Percentiles rank a stretch among this genome's conserved stretches.
Conservation (phyloP, 2,888 invertebrate species). For the Hyles lineata region DNA sequence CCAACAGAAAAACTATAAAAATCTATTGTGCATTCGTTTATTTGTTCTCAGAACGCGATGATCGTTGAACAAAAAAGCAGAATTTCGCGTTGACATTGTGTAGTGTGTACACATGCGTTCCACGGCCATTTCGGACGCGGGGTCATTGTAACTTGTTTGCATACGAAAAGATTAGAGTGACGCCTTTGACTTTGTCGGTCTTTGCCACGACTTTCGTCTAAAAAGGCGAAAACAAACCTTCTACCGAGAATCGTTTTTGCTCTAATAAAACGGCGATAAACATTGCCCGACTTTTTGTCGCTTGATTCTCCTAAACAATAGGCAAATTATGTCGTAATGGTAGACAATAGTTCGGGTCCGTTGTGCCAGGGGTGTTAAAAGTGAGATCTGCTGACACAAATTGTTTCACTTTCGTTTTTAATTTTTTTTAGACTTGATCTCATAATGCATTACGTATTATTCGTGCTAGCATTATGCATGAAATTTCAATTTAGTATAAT, state of each 20-base stretch:
- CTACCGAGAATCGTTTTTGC: constrained; percentile 75
- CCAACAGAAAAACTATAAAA: constrained; percentile 47
- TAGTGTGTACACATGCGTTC: constrained; percentile 64
- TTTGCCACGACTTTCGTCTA: constrained; percentile 68
- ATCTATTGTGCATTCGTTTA: constrained; percentile 55
- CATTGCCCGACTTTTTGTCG: constrained; percentile 58
- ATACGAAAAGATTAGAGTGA: constrained; percentile 73
- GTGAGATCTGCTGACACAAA: constrained; percentile 36
- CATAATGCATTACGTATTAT: background rate
- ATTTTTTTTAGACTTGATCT: constrained; percentile 36
- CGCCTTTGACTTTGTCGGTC: constrained; percentile 70
- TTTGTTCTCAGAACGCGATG: constrained; percentile 53
- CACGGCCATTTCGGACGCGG: constrained; percentile 64
- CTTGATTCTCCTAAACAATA: constrained; percentile 63
- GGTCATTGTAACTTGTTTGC: constrained; percentile 80
- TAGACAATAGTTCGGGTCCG: constrained; percentile 59
- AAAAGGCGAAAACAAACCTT: constrained; percentile 66
- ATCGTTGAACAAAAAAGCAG: constrained; percentile 43
- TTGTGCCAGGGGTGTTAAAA: constrained; percentile 48
- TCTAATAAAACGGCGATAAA: constrained; percentile 73
- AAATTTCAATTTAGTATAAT: too few species aligned
- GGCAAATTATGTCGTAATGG: constrained; percentile 70
- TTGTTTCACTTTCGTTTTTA: constrained; percentile 48
- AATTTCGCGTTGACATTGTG: constrained; percentile 67
- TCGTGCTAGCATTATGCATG: background rate